phyloP scores from a whole-genome alignment of 2,113 vertebrate genomes.

The Hyperopisus bebe region DNA sequence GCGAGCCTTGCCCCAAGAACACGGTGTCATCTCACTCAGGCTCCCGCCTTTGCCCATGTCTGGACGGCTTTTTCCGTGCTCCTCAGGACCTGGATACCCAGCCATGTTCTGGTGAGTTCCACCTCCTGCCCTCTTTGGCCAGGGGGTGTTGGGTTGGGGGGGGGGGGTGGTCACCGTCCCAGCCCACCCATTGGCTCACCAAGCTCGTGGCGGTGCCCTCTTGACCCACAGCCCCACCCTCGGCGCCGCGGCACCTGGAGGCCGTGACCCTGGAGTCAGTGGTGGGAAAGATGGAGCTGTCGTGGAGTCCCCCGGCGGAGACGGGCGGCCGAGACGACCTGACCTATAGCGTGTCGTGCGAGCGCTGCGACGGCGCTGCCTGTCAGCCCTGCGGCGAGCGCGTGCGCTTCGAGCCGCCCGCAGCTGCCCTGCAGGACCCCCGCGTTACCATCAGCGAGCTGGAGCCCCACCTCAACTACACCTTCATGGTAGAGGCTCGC shows the following conservation, averaged over 20 bases:
- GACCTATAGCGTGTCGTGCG: conserved; percentile 71
- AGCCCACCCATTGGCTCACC: neutral
- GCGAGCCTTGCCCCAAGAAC: conserved; percentile 70
- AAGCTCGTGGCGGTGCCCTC: neutral
- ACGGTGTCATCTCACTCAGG: conserved; percentile 61
- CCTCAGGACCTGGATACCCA: conserved; percentile 49
- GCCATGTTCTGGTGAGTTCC: conserved; percentile 75
- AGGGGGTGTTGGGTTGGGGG: neutral
- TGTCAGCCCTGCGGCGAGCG: conserved; percentile 72
- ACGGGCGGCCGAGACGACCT: conserved; percentile 72
- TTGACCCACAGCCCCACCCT: conserved; percentile 69
- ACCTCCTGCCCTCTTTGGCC: neutral
- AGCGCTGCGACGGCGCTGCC: conserved; percentile 65
- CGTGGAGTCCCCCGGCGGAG: conserved; percentile 71
- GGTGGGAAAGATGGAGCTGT: conserved; percentile 74
- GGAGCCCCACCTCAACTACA: conserved; percentile 89
- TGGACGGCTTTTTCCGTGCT: conserved; percentile 76
- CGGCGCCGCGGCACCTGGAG: conserved; percentile 61
- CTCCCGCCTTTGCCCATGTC: conserved; percentile 63
- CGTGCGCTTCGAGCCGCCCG: conserved; percentile 62
- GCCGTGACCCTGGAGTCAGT: conserved; percentile 51
- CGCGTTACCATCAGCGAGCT: conserved; percentile 64
- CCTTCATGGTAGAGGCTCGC: conserved; percentile 76
- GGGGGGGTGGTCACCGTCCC: neutral
- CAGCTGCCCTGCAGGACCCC: conserved; percentile 47